These are phyloP conservation scores for Camptogramma bilineatum DNA, from an alignment of 2,888 invertebrate genomes.

Conservation along the genomic window DNA sequence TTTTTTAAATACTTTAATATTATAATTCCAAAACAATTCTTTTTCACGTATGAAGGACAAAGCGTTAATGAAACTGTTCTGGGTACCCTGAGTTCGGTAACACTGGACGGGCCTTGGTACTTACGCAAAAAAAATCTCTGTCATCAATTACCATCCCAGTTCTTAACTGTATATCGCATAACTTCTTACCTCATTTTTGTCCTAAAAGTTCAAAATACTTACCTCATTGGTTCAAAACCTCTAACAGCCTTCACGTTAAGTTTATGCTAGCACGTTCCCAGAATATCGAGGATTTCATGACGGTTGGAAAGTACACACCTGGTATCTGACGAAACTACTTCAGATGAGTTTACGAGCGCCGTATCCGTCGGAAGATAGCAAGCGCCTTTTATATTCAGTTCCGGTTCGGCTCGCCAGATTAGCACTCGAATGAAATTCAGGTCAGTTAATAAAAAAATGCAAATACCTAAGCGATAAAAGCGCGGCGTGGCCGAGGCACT, in stretches of 20 bases:
- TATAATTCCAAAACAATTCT: no score
- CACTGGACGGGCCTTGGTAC: no score
- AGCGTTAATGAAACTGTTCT: no score
- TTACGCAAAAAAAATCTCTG: no score
- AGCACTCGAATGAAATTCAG: slow-evolving; percentile 26
- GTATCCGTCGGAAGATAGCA: slow-evolving; percentile 30
- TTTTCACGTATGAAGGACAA: no score
- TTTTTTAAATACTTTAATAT: no score
- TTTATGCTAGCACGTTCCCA: slow-evolving; percentile 28
- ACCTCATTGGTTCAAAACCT: slow-evolving; percentile 59
- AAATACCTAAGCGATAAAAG: slow-evolving; percentile 33
- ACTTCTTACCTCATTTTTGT: slow-evolving; percentile 59
- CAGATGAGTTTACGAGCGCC: slow-evolving; percentile 29
- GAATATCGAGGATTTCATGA: slow-evolving; percentile 32
- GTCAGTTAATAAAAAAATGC: slow-evolving; percentile 37
- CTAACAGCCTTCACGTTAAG: slow-evolving; percentile 46
- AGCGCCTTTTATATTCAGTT: slow-evolving; percentile 17
- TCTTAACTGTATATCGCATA: no score
- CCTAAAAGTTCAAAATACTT: slow-evolving; percentile 55
- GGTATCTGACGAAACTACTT: slow-evolving; percentile 29
- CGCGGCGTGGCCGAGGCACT: slow-evolving; percentile 17
- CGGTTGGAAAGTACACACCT: slow-evolving; percentile 28
- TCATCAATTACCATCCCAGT: no score
- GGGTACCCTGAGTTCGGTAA: no score
- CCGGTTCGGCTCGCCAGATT: slow-evolving; percentile 3